Evolutionary conservation across 2,888 invertebrate genomes (phyloP), one percentile per base, ranked within the genome.

Genomic region (Eupithecia tripunctaria): DNA sequence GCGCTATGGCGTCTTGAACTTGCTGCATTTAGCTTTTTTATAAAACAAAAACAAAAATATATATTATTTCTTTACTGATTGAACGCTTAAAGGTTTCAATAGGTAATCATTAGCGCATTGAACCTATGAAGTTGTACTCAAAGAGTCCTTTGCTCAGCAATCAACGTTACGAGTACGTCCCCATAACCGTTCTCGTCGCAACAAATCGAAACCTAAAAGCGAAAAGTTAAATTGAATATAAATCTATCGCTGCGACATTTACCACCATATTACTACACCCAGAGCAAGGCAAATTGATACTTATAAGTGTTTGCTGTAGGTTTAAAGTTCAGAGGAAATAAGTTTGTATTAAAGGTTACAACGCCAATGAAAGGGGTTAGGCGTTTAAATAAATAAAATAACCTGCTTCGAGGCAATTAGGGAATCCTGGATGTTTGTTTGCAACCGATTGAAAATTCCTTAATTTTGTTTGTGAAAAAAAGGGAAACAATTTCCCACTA

Each of bases 361-460:
- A 84, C 86, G 84, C 80, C 76, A 79, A 79, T 81, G 77, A 76
- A 83, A 83, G 82, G 84, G 82, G 81, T 81, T 79, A 76, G 79
- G 81, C 84, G 82, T 86, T 86, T 86, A 84, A 86, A 88, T 86
- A 87, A 86, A 87, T 86, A 86, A 86, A 86, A 86, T 82, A 84
- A 82, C 78, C 76, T 68, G 81, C 78, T 84, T 82, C 79, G 75
- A 77, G 80, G 84, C 85, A 87, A 87, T 87, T 88, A 88, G 79
- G 82, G 74, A 79, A 77, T 80, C 77, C 79, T 60, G 70, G 73
- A 77, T 76, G 76, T 77, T 79, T 80, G 81, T 84, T 71, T 70
- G 71, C 81, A 74, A 77, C 71, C 69, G 73, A 81, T 81, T 78
- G 79, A 70, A 78, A 80, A 72, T 80, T 75, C 75, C 70, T 64